A percentile compares a stretch with the other conserved stretches of the same genome.
These are phyloP conservation scores for Carettochelys insculpta DNA, from an alignment of 2,113 vertebrate genomes.

Conservation along the genomic window DNA sequence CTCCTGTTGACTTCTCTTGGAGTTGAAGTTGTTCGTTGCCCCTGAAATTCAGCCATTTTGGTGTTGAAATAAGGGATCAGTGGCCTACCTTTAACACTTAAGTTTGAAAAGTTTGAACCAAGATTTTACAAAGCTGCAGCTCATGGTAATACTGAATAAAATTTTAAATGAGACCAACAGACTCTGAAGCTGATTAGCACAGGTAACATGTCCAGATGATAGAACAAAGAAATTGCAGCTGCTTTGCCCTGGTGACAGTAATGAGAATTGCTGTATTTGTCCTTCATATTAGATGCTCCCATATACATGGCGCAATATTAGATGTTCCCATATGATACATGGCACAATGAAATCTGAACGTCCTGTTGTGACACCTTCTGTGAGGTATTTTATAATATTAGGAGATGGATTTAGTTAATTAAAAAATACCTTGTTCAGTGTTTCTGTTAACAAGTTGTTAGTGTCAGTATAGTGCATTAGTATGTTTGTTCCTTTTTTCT, in stretches of 20 bases:
- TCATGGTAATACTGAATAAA: neutral
- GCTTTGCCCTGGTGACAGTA: neutral
- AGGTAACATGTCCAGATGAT: neutral
- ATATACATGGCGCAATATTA: too few relatives aligned
- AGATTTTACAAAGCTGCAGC: neutral
- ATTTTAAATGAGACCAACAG: accelerated
- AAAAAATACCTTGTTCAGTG: slow-evolving; percentile 26
- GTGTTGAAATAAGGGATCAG: slow-evolving; percentile 7
- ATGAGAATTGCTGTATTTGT: neutral
- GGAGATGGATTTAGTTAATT: neutral
- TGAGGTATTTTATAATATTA: neutral
- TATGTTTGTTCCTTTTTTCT: slow-evolving; percentile 3
- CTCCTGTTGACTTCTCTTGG: neutral
- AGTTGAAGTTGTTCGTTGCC: neutral
- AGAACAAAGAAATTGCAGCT: neutral
- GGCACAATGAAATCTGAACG: neutral
- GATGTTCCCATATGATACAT: neutral
- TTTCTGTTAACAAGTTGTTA: neutral
- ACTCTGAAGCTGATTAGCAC: neutral
- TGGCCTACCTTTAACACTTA: slow-evolving; percentile 16
- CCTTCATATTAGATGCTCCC: neutral
- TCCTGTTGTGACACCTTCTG: slow-evolving; percentile 4
- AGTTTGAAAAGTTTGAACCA: slow-evolving; percentile 9
- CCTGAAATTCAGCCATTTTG: slow-evolving; percentile 19
- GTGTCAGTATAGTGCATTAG: neutral